A percentile compares a stretch with the other conserved stretches of the same genome.
Evolutionary conservation across 1,140 invertebrate species (phyloP).

Genomic region (roundworm (Caenorhabditis elegans)): WBcel235 BX284605.5:13507501-13508000

Average conservation of each 20-base stretch:
- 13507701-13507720: too few species aligned
- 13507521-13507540: too few species aligned
- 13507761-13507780: neutral
- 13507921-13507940: neutral
- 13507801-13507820: neutral
- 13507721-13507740: too few species aligned
- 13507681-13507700: too few species aligned
- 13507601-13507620: too few species aligned
- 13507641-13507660: too few species aligned
- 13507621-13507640: too few species aligned
- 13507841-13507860: conserved; percentile 14
- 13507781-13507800: neutral
- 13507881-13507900: neutral
- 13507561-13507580: too few species aligned
- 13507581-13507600: too few species aligned
- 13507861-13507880: neutral
- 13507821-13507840: neutral
- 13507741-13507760: neutral
- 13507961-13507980: neutral
- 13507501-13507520: too few species aligned
- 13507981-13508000: neutral
- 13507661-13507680: too few species aligned
- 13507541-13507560: too few species aligned
- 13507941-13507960: neutral
- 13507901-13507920: neutral